Conservation (phyloP, 1,140 invertebrate genomes). For the Acromyrmex charruanus region DNA sequence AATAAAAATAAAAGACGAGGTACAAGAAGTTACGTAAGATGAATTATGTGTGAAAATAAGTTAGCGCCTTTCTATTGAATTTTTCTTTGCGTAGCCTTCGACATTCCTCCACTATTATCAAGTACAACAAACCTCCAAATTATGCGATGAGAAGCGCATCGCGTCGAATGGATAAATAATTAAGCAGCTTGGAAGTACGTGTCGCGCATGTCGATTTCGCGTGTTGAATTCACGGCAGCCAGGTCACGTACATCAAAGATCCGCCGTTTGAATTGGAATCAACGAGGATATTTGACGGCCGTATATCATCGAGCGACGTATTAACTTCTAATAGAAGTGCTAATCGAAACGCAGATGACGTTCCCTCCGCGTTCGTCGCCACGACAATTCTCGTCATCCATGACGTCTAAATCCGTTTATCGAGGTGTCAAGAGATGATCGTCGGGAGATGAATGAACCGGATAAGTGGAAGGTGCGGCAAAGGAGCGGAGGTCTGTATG, state of each 20-base stretch:
- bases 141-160: slow-evolving; percentile 77
- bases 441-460: slow-evolving; percentile 36
- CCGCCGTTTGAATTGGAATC: slow-evolving; percentile 71
- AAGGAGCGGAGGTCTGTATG: not conserved
- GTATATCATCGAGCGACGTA: slow-evolving; percentile 37
- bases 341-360: slow-evolving; percentile 45
- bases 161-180: slow-evolving; percentile 82
- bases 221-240: slow-evolving; percentile 36
- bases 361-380: slow-evolving; percentile 5
- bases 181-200: slow-evolving; percentile 78
- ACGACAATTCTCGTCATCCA: slow-evolving; percentile 28
- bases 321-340: slow-evolving; percentile 10
- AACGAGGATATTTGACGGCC: slow-evolving; percentile 46
- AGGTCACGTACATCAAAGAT: slow-evolving; percentile 71
- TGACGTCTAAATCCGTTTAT: slow-evolving; percentile 35
- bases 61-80: slow-evolving; percentile 23
- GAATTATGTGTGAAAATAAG: slow-evolving; percentile 45
- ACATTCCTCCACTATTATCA: slow-evolving; percentile 66
- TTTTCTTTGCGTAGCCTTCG: slow-evolving; percentile 30
- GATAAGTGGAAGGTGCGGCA: slow-evolving; percentile 4
- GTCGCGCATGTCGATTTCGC: slow-evolving; percentile 72
- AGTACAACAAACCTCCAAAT: slow-evolving; percentile 70
- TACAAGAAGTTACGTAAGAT: slow-evolving; percentile 29
- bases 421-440: slow-evolving; percentile 15
- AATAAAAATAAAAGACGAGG: slow-evolving; percentile 42